Evolutionary conservation across 2,113 vertebrate species (phyloP).

Genomic region (Gymnocephalus cernua): DNA sequence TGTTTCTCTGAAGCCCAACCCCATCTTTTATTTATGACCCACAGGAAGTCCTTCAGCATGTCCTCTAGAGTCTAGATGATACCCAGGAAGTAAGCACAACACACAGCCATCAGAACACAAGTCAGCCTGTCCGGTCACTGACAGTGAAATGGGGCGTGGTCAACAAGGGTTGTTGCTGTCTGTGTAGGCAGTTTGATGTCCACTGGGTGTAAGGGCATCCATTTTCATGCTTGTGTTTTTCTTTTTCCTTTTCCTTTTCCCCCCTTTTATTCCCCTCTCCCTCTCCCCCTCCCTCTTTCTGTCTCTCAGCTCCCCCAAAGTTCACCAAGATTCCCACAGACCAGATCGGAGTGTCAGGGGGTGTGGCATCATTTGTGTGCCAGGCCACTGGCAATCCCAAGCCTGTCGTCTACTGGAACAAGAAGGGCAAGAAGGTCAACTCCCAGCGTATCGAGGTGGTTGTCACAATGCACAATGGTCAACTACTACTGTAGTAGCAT

Average conservation of each 20-base stretch:
- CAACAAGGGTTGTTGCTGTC: slow-evolving; percentile 33
- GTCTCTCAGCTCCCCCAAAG: slow-evolving; percentile 84
- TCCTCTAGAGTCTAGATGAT: slow-evolving; percentile 84
- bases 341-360: slow-evolving; percentile 97
- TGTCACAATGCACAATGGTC: slow-evolving; percentile 79
- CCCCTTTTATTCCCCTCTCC: not conserved
- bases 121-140: slow-evolving; percentile 56
- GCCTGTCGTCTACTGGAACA: slow-evolving; percentile 97
- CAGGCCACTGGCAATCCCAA: slow-evolving; percentile 94
- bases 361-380: slow-evolving; percentile 98
- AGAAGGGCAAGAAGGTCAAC: slow-evolving; percentile 99
- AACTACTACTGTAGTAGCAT: slow-evolving; percentile 15
- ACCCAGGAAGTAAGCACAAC: slow-evolving; percentile 79
- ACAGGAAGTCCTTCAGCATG: slow-evolving; percentile 82
- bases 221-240: slow-evolving; percentile 30
- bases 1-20: slow-evolving; percentile 72
- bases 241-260: too few relatives aligned
- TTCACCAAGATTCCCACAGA: slow-evolving; percentile 95
- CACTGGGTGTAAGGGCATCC: slow-evolving; percentile 31
- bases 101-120: slow-evolving; percentile 64
- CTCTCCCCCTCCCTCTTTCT: not conserved
- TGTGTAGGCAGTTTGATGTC: slow-evolving; percentile 24
- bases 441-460: slow-evolving; percentile 98
- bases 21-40: slow-evolving; percentile 84
- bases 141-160: slow-evolving; percentile 61